Percentiles rank a stretch among this genome's conserved stretches.
These are phyloP conservation scores for Cephus pygmeus DNA, from an alignment of 2,888 invertebrate genomes.

Conservation along the genomic window DNA sequence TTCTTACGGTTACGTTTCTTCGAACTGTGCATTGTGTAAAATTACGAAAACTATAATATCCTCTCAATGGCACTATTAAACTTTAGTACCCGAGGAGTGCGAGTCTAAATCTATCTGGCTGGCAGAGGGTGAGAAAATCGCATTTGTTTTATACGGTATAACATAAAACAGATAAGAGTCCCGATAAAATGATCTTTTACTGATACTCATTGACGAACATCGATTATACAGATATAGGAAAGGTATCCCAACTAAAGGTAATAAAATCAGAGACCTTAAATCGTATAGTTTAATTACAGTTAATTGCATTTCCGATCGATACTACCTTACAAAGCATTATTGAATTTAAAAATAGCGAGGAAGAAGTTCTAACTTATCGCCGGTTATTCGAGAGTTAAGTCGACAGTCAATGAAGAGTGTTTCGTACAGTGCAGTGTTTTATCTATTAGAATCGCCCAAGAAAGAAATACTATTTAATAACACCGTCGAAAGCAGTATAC, in stretches of 20 bases:
- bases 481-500: neutral
- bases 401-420: neutral
- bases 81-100: neutral
- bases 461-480: neutral
- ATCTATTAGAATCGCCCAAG: neutral
- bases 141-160: neutral
- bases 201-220: neutral
- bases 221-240: neutral
- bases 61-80: neutral
- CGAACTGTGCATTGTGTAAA: conserved; percentile 44
- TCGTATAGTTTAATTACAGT: neutral
- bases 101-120: neutral
- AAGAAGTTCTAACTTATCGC: neutral
- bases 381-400: neutral
- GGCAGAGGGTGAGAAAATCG: neutral
- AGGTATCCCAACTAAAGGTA: neutral
- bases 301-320: neutral
- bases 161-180: neutral
- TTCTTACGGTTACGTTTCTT: conserved; percentile 67
- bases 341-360: neutral
- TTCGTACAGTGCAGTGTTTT: neutral
- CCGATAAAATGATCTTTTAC: neutral
- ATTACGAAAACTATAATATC: neutral
- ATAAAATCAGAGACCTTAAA: neutral
- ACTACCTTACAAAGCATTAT: neutral